Evolutionary conservation across 2,113 vertebrate species (phyloP).

Genomic region (Ornithorhynchus anatinus): DNA sequence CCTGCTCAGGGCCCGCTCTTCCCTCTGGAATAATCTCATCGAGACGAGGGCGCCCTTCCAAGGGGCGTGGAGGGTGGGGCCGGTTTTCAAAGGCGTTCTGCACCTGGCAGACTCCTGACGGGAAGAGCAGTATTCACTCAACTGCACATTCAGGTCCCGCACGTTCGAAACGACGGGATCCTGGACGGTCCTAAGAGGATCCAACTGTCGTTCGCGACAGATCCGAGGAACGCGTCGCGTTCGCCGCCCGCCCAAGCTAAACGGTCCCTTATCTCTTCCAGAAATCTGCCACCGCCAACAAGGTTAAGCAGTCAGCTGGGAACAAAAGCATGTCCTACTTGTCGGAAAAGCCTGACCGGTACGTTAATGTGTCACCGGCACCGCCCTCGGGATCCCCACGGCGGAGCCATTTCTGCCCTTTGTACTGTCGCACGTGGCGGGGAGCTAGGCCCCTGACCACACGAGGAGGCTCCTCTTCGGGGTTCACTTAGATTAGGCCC

Average conservation of each 20-base stretch:
- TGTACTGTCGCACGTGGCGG: too few species aligned
- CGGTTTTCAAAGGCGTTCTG: too few species aligned
- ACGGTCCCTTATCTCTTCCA: constrained; percentile 45
- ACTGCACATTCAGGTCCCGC: not conserved
- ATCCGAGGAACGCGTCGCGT: not conserved
- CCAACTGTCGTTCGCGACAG: not conserved
- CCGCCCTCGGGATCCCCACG: too few species aligned
- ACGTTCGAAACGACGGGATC: not conserved
- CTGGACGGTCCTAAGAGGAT: not conserved
- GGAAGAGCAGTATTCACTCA: not conserved
- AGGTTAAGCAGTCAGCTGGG: constrained; percentile 69
- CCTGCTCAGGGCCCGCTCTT: not conserved
- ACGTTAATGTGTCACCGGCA: not conserved
- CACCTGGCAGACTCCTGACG: not conserved
- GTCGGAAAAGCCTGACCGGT: constrained; percentile 84
- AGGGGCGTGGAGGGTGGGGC: not conserved
- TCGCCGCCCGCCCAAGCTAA: not conserved
- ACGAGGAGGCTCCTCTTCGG: too few species aligned
- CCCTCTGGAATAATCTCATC: not conserved
- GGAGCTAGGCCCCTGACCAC: too few species aligned
- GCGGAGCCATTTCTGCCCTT: too few species aligned
- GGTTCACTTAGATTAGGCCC: too few species aligned
- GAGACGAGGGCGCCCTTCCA: accelerated
- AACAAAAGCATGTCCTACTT: constrained; percentile 90
- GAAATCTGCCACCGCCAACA: constrained; percentile 79